Evolutionary conservation across 2,797 vertebrate genomes (phyloP).

Genomic region (Aeoliscus strigatus): DNA sequence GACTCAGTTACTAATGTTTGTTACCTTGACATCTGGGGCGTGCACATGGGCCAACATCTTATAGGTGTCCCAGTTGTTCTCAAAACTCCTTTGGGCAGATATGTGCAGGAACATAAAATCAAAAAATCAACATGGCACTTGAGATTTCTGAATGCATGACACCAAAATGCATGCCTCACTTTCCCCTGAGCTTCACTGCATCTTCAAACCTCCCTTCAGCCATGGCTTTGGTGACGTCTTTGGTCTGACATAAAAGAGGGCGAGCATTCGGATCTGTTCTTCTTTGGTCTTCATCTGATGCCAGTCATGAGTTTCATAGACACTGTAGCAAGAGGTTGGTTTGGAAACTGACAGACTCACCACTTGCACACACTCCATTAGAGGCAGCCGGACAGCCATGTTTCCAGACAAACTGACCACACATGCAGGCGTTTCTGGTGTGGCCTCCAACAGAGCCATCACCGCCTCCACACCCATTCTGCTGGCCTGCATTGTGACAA

Average conservation of each 20-base stretch:
- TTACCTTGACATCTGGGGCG: slow-evolving; percentile 81
- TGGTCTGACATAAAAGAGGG: slow-evolving; percentile 75
- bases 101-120: slow-evolving; percentile 16
- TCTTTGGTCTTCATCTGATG: not conserved
- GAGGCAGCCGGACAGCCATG: slow-evolving; percentile 85
- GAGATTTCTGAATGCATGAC: slow-evolving; percentile 1
- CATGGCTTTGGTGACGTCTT: slow-evolving; percentile 93
- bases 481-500: slow-evolving; percentile 75
- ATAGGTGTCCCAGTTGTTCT: slow-evolving; percentile 94
- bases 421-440: slow-evolving; percentile 89
- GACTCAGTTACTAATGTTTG: slow-evolving; percentile 7
- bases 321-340: not conserved
- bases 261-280: not conserved
- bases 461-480: slow-evolving; percentile 94
- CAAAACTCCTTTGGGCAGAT: slow-evolving; percentile 86
- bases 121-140: not conserved
- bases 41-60: slow-evolving; percentile 87
- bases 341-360: slow-evolving; percentile 63
- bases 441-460: slow-evolving; percentile 89
- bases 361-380: slow-evolving; percentile 94
- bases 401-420: slow-evolving; percentile 94
- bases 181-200: slow-evolving; percentile 87
- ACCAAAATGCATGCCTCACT: slow-evolving; percentile 69
- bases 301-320: not conserved
- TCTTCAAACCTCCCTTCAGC: slow-evolving; percentile 81